A percentile compares a stretch with the other conserved stretches of the same genome.
phyloP scores from a whole-genome alignment of 2,888 invertebrate species.

The Prosopocoilus inquinatus region DNA sequence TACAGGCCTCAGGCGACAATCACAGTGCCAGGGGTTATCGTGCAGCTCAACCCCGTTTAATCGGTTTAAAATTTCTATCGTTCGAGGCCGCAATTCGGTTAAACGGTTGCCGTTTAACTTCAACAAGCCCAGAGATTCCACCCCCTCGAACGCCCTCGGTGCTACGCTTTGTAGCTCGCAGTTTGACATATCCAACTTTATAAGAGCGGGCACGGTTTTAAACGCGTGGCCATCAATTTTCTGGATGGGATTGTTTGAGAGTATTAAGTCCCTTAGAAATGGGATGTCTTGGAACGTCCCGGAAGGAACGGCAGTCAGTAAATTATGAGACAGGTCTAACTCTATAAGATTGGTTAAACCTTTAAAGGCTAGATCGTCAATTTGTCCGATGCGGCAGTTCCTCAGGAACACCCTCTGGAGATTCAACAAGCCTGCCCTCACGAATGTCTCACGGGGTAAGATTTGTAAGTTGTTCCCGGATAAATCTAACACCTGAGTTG shows the following conservation, averaged over 20 bases:
- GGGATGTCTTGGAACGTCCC: constrained; percentile 76
- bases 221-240: constrained; percentile 76
- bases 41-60: constrained; percentile 80
- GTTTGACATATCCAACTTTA: constrained; percentile 80
- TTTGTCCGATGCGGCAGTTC: constrained; percentile 80
- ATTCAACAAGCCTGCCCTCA: constrained; percentile 77
- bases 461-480: constrained; percentile 85
- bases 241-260: constrained; percentile 79
- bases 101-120: constrained; percentile 81
- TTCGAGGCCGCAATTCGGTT: constrained; percentile 67
- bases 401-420: constrained; percentile 83
- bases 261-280: constrained; percentile 75
- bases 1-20: constrained; percentile 77
- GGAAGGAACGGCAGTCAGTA: constrained; percentile 77
- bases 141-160: constrained; percentile 72
- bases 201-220: constrained; percentile 69
- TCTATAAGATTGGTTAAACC: constrained; percentile 88
- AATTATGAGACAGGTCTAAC: constrained; percentile 82
- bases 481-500: constrained; percentile 87
- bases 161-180: constrained; percentile 79
- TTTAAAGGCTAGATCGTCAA: constrained; percentile 80
- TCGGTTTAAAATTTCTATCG: constrained; percentile 70
- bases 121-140: constrained; percentile 72
- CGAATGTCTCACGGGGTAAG: constrained; percentile 79
- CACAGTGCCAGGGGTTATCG: constrained; percentile 87